Evolutionary conservation across 2,797 vertebrate genomes (phyloP).

Genomic region (Thalassophryne amazonica): DNA sequence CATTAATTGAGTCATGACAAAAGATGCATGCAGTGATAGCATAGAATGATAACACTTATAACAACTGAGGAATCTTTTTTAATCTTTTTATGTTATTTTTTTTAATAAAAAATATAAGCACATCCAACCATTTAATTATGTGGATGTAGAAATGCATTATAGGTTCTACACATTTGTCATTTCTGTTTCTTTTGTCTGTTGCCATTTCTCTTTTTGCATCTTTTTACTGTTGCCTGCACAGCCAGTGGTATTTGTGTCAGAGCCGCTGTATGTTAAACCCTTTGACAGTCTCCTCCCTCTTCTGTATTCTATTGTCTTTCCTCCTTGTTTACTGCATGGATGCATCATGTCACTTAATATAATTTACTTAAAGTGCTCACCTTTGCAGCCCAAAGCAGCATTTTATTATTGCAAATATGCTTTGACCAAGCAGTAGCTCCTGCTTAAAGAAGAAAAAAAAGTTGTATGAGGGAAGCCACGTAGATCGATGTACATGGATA

Average conservation of each 20-base stretch:
- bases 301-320: not conserved
- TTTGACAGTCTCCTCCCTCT: not conserved
- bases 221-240: not conserved
- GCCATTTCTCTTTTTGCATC: too few relatives aligned
- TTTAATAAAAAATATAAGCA: too few relatives aligned
- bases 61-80: not conserved
- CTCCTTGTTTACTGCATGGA: not conserved
- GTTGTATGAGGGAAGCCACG: too few relatives aligned
- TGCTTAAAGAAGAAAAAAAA: too few relatives aligned
- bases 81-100: too few relatives aligned
- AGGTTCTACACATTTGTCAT: too few relatives aligned
- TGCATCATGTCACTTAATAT: constrained; percentile 6
- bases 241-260: not conserved
- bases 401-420: not conserved
- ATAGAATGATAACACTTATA: constrained; percentile 1
- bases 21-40: constrained; percentile 4
- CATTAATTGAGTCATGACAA: constrained; percentile 34
- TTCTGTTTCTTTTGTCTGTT: too few relatives aligned
- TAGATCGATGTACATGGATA: too few relatives aligned
- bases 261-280: not conserved
- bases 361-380: not conserved
- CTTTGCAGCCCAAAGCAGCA: not conserved
- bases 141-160: too few relatives aligned
- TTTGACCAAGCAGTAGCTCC: not conserved
- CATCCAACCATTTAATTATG: too few relatives aligned